Conservation (phyloP, 2,797 vertebrate species). For the Acipenser oxyrinchus region DNA sequence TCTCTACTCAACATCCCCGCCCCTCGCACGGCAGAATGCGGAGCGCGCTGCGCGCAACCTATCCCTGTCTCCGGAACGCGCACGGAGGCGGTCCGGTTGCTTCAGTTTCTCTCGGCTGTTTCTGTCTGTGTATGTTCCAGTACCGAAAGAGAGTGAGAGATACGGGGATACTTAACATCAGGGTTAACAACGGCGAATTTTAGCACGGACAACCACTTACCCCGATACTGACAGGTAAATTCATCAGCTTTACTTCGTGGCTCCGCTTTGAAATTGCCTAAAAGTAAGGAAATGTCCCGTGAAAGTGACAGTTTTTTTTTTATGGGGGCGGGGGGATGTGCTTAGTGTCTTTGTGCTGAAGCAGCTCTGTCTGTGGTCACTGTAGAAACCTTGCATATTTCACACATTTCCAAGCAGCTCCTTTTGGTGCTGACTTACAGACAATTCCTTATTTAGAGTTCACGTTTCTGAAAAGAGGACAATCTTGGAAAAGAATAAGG, state of each 20-base stretch:
- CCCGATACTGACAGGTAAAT: conserved; percentile 49
- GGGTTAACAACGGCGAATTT: conserved; percentile 50
- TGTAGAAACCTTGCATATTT: conserved; percentile 33
- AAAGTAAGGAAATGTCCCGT: conserved; percentile 58
- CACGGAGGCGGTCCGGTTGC: conserved; percentile 67
- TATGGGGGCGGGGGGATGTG: conserved; percentile 44
- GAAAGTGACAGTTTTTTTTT: conserved; percentile 53
- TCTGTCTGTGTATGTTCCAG: conserved; percentile 46
- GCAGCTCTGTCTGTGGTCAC: conserved; percentile 52
- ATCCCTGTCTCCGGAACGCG: conserved; percentile 45
- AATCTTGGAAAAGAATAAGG: conserved; percentile 21
- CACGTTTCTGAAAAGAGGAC: conserved; percentile 8
- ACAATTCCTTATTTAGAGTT: conserved; percentile 29
- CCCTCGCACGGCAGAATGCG: conserved; percentile 19
- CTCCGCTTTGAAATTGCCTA: conserved; percentile 26
- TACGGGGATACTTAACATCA: conserved; percentile 48
- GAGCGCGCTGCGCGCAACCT: conserved; percentile 41
- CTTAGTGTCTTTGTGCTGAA: conserved; percentile 64
- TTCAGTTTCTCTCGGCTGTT: conserved; percentile 52
- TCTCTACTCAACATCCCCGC: not conserved
- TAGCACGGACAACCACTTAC: conserved; percentile 53
- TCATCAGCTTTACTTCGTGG: conserved; percentile 20
- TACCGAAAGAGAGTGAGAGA: conserved; percentile 46
- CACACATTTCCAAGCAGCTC: conserved; percentile 23
- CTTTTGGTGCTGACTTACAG: conserved; percentile 16